Conservation (phyloP, 2,888 invertebrate species). For the Chrysina gloriosa region DNA sequence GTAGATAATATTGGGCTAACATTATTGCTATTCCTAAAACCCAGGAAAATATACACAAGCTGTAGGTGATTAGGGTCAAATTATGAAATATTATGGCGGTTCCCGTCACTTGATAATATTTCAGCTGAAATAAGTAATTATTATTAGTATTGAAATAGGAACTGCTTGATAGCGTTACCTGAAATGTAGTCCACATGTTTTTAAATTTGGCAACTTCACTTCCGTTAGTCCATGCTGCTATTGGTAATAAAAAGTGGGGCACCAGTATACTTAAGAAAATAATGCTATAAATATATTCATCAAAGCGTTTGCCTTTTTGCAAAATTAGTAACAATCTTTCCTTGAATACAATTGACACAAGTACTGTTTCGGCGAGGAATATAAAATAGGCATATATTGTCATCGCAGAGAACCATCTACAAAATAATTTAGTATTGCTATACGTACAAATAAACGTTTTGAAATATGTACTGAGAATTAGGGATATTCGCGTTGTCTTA, state of each 20-base stretch:
- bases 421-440: constrained; percentile 15
- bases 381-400: constrained; percentile 76
- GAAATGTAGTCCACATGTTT: constrained; percentile 84
- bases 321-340: constrained; percentile 61
- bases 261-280: constrained; percentile 79
- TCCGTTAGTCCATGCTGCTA: constrained; percentile 79
- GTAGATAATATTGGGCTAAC: constrained; percentile 76
- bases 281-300: constrained; percentile 80
- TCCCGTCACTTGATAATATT: constrained; percentile 72
- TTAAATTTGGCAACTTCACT: constrained; percentile 79
- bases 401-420: constrained; percentile 73
- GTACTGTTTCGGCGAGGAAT: constrained; percentile 71
- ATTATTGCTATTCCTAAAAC: constrained; percentile 73
- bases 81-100: constrained; percentile 75
- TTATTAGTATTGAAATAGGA: background rate
- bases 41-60: constrained; percentile 76
- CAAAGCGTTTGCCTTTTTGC: constrained; percentile 73
- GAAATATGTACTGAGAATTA: no score
- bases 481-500: no score
- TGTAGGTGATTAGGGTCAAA: constrained; percentile 73
- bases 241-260: constrained; percentile 76
- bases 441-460: background rate
- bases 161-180: constrained; percentile 63
- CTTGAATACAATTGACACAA: constrained; percentile 61
- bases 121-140: constrained; percentile 65